Evolutionary conservation across 2,797 vertebrate genomes (phyloP).

Genomic region (Karalla daura): DNA sequence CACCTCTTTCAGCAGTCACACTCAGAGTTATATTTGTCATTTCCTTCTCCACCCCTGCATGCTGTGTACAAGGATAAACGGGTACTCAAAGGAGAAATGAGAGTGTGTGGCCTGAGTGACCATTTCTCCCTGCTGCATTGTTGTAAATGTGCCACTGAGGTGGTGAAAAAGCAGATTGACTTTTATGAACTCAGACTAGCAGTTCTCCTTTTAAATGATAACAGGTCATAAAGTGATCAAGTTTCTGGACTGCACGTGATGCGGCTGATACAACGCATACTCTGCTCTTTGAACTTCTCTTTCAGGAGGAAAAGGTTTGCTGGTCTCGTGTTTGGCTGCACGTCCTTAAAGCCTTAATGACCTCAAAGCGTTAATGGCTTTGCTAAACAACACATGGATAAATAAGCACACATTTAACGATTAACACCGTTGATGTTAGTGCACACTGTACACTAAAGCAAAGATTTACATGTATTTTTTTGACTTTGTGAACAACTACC

Average conservation of each 20-base stretch:
- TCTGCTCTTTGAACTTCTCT: background rate
- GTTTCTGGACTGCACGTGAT: background rate
- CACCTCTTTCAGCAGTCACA: background rate
- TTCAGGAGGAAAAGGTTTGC: background rate
- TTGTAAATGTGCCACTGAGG: background rate
- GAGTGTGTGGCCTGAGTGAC: background rate
- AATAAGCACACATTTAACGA: background rate
- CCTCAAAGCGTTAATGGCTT: too few relatives aligned
- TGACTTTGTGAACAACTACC: too few relatives aligned
- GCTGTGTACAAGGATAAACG: conserved; percentile 7
- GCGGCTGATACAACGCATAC: background rate
- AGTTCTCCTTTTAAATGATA: background rate
- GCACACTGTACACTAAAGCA: background rate
- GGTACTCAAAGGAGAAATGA: conserved; percentile 8
- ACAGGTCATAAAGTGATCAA: background rate
- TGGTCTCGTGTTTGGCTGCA: conserved; percentile 4
- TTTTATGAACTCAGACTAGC: background rate
- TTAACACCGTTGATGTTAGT: background rate
- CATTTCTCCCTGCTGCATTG: background rate
- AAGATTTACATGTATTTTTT: background rate
- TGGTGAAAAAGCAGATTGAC: background rate
- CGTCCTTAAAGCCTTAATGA: background rate
- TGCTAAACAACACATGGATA: too few relatives aligned
- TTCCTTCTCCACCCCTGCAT: conserved; percentile 30
- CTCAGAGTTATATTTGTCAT: background rate